phyloP scores from a whole-genome alignment of 2,888 invertebrate genomes.

The Erebia palarica region DNA sequence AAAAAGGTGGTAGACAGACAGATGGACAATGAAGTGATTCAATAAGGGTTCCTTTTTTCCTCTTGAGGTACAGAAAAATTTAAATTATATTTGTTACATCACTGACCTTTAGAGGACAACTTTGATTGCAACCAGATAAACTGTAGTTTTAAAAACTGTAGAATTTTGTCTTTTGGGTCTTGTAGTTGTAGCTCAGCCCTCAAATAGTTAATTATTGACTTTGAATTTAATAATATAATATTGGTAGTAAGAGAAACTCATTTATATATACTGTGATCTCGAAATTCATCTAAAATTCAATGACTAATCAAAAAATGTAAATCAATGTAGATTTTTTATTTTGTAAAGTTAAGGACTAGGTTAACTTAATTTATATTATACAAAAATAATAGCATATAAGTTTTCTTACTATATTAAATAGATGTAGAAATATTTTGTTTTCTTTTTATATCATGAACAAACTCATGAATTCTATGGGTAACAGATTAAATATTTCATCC shows the following conservation, averaged over 20 bases:
- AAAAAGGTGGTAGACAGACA: too few species aligned
- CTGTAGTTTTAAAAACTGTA: neutral
- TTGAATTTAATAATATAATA: neutral
- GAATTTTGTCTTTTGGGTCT: neutral
- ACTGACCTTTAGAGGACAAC: neutral
- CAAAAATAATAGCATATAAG: constrained; percentile 52
- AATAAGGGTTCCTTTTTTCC: too few species aligned
- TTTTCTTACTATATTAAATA: constrained; percentile 58
- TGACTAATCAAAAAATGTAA: constrained; percentile 8
- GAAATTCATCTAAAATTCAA: constrained; percentile 20
- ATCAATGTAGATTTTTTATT: constrained; percentile 16
- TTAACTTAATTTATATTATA: constrained; percentile 56
- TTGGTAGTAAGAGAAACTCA: neutral
- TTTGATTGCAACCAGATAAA: neutral
- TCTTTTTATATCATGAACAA: constrained; percentile 4
- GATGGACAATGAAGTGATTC: too few species aligned
- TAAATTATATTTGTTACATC: neutral
- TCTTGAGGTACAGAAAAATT: too few species aligned
- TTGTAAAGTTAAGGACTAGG: constrained; percentile 46
- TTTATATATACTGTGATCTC: constrained; percentile 27
- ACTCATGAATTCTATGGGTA: neutral
- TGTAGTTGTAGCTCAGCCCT: neutral
- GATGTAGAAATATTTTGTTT: constrained; percentile 42
- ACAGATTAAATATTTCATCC: neutral
- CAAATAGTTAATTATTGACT: neutral